Percentiles rank a stretch among this genome's conserved stretches.
Evolutionary conservation across 2,888 invertebrate genomes (phyloP).

Genomic region (Cremastinae sp.): DNA sequence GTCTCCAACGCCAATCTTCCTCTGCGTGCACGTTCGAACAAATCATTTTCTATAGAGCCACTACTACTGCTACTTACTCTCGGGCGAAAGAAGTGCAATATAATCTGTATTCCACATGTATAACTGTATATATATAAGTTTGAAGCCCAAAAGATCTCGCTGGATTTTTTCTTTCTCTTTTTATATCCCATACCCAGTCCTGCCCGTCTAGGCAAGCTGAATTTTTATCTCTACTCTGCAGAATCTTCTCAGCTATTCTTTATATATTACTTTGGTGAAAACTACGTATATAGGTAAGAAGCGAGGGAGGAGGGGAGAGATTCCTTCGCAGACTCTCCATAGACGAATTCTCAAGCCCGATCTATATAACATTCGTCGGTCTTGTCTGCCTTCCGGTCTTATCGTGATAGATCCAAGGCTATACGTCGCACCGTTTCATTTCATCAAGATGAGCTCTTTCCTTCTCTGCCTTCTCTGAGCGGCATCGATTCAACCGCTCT

Average conservation of each 20-base stretch:
- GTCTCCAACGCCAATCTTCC: conserved; percentile 48
- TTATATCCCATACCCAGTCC: conserved; percentile 3
- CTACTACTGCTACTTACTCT: conserved; percentile 44
- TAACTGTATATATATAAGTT: conserved; percentile 31
- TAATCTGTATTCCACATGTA: conserved; percentile 48
- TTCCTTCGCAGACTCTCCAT: conserved; percentile 41
- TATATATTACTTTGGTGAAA: conserved; percentile 40
- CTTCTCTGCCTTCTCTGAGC: conserved; percentile 13
- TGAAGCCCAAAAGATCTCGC: conserved; percentile 31
- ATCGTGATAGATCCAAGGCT: neutral
- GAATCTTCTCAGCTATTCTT: conserved; percentile 53
- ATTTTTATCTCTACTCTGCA: conserved; percentile 60
- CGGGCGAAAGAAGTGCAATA: conserved; percentile 54
- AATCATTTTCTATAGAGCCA: conserved; percentile 51
- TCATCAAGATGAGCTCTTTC: conserved; percentile 52
- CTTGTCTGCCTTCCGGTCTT: conserved; percentile 26
- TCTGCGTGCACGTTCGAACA: conserved; percentile 54
- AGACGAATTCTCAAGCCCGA: conserved; percentile 32
- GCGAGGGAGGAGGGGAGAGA: conserved; percentile 28
- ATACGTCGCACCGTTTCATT: conserved; percentile 41
- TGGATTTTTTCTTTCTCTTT: conserved; percentile 13
- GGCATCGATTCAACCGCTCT: conserved; percentile 29
- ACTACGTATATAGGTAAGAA: conserved; percentile 21
- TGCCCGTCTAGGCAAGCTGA: conserved; percentile 51
- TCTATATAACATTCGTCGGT: conserved; percentile 26